Percentiles rank a stretch among this genome's conserved stretches.
Evolutionary conservation across 2,888 invertebrate genomes (phyloP).

Genomic region (Caenorhabditis sinica): DNA sequence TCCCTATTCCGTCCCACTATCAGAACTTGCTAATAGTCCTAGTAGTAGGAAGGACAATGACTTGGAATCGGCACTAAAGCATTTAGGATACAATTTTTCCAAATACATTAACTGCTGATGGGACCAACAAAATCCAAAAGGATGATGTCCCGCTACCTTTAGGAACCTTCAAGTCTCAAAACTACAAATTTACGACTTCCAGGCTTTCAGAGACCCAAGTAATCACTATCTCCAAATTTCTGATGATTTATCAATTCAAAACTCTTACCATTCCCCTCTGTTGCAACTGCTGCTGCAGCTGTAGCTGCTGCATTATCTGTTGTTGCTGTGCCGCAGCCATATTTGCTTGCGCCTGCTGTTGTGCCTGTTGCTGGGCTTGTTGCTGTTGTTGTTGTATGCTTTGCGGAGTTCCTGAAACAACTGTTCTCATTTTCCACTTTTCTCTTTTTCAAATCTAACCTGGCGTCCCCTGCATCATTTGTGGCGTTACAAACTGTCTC

Average conservation of each 20-base stretch:
- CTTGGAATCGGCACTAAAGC: too few relatives aligned
- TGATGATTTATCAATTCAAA: not conserved
- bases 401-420: constrained; percentile 27
- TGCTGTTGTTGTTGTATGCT: constrained; percentile 42
- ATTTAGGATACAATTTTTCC: too few relatives aligned
- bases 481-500: constrained; percentile 39
- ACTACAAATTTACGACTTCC: too few relatives aligned
- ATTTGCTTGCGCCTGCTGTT: constrained; percentile 15
- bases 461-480: constrained; percentile 36
- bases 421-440: not conserved
- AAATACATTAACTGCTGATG: too few relatives aligned
- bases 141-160: too few relatives aligned
- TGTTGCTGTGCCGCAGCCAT: not conserved
- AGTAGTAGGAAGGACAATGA: too few relatives aligned
- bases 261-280: constrained; percentile 42
- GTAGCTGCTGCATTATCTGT: constrained; percentile 9
- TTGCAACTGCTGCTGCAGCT: constrained; percentile 20
- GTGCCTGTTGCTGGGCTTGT: constrained; percentile 34
- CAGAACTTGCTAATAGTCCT: too few relatives aligned
- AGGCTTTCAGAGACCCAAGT: too few relatives aligned
- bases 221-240: too few relatives aligned
- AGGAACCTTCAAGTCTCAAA: too few relatives aligned
- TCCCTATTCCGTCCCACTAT: too few relatives aligned
- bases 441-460: not conserved
- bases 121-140: too few relatives aligned